A percentile compares a stretch with the other conserved stretches of the same genome.
Conservation (phyloP, 1,140 invertebrate genomes). For the Ptiloglossa arizonensis region DNA sequence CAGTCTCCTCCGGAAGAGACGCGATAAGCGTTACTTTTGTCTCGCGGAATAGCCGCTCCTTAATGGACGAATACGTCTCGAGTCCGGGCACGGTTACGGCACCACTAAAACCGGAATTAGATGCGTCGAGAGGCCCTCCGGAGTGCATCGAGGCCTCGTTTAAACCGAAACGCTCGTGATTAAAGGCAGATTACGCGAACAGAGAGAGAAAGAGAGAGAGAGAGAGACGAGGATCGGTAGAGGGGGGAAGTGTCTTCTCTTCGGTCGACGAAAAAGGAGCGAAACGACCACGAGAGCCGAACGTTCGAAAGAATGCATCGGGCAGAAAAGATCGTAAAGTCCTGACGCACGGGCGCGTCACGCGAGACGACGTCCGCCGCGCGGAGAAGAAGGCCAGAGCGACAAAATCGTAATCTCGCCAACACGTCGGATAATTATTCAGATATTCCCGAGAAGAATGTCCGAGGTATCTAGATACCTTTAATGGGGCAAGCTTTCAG, state of each 20-base stretch:
- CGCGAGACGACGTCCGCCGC: constrained; percentile 51
- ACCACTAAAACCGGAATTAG: constrained; percentile 52
- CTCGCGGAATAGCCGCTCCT: constrained; percentile 1
- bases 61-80: constrained; percentile 43
- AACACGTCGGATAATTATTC: constrained; percentile 77
- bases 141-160: constrained; percentile 42
- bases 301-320: constrained; percentile 40
- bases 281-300: background rate
- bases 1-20: too few relatives aligned
- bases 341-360: constrained; percentile 47
- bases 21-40: constrained; percentile 8
- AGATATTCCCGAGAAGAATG: constrained; percentile 75
- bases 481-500: constrained; percentile 79
- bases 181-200: constrained; percentile 52
- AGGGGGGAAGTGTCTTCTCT: too few relatives aligned
- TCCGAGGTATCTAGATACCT: constrained; percentile 75
- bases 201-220: background rate
- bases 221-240: background rate
- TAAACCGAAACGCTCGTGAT: constrained; percentile 56
- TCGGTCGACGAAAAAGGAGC: constrained; percentile 10
- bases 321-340: constrained; percentile 53
- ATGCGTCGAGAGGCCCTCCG: background rate
- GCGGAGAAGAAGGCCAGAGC: constrained; percentile 46
- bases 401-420: constrained; percentile 71
- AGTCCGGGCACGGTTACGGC: constrained; percentile 33